Evolutionary conservation across 1,140 invertebrate species (phyloP).

Genomic region (Papilio polytes): DNA sequence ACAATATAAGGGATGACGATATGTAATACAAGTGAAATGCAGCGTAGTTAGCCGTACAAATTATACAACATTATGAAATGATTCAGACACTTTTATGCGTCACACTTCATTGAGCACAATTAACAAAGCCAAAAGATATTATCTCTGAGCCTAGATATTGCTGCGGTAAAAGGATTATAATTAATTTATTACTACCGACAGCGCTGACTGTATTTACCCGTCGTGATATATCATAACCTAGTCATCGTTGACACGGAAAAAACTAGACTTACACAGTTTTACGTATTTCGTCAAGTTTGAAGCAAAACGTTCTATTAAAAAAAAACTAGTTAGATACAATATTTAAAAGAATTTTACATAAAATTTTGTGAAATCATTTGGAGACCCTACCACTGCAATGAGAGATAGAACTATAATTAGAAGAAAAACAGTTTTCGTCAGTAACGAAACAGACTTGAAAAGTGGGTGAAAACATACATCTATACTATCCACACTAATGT

Average conservation of each 20-base stretch:
- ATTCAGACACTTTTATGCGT: conserved; percentile 13
- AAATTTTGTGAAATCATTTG: too few species aligned
- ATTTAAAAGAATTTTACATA: too few species aligned
- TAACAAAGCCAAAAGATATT: background rate
- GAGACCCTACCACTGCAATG: too few species aligned
- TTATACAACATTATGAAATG: background rate
- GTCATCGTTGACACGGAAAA: background rate
- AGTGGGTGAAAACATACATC: too few species aligned
- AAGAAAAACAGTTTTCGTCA: too few species aligned
- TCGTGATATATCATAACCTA: background rate
- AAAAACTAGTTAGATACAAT: too few species aligned
- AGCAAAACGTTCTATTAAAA: too few species aligned
- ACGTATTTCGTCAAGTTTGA: too few species aligned
- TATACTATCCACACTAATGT: too few species aligned
- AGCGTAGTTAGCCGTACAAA: background rate
- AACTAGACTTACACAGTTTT: background rate
- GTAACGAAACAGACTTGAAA: too few species aligned
- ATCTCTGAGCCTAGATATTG: background rate
- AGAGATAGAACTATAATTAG: too few species aligned
- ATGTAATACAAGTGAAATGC: background rate
- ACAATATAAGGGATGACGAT: too few species aligned
- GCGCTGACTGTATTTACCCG: background rate
- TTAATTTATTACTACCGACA: conserved; percentile 3
- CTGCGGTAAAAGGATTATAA: background rate
- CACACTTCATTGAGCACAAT: conserved; percentile 2